These are phyloP conservation scores for Pantherophis vulpinus DNA, from an alignment of 2,797 vertebrate genomes.

Conservation along the genomic window DNA sequence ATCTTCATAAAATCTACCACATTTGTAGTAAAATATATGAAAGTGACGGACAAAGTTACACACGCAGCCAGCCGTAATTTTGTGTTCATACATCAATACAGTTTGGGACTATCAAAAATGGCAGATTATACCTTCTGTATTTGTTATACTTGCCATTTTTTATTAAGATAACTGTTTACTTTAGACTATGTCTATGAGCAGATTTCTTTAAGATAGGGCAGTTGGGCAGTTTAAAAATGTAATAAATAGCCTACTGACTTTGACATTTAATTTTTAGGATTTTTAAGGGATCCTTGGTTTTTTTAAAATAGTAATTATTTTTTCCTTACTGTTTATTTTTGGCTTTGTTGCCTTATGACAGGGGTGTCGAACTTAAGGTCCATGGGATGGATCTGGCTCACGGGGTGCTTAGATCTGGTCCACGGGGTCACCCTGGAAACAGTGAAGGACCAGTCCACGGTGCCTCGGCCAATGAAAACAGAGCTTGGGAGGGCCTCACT, in stretches of 20 bases:
- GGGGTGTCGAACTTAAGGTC: no score
- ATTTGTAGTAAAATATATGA: constrained; percentile 32
- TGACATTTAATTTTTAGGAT: background rate
- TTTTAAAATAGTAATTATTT: background rate
- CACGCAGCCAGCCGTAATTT: background rate
- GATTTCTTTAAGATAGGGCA: background rate
- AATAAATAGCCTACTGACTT: background rate
- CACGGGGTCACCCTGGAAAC: no score
- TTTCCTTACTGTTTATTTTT: background rate
- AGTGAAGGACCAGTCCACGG: no score
- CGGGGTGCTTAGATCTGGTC: no score
- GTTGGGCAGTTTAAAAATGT: background rate
- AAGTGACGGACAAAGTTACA: background rate
- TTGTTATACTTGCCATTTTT: background rate
- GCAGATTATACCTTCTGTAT: background rate
- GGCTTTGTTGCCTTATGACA: background rate
- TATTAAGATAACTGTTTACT: background rate
- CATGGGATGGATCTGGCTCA: no score
- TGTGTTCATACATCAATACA: background rate
- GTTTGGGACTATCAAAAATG: background rate
- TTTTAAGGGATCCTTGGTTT: background rate
- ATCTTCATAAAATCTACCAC: constrained; percentile 3
- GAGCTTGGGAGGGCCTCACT: no score
- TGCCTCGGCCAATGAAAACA: no score
- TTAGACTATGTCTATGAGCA: background rate